A percentile compares a stretch with the other conserved stretches of the same genome.
phyloP scores from a whole-genome alignment of 2,113 vertebrate genomes.

The Athene cunicularia region DNA sequence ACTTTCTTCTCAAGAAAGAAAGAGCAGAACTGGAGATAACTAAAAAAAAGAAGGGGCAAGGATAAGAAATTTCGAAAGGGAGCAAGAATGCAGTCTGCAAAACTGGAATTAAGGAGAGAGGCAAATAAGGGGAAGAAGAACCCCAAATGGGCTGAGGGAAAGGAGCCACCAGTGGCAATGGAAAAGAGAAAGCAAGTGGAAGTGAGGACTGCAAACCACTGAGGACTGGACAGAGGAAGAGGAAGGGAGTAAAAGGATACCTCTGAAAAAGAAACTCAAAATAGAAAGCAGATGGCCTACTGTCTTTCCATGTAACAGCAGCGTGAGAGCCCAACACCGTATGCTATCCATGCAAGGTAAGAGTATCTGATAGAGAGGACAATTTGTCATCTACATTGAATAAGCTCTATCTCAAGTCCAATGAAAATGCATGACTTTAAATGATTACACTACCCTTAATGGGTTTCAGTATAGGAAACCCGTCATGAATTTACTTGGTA shows the following conservation, averaged over 20 bases:
- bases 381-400: background rate
- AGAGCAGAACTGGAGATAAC: background rate
- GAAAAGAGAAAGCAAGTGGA: background rate
- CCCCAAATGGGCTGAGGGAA: background rate
- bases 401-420: background rate
- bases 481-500: background rate
- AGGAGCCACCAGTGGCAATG: background rate
- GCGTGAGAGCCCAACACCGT: background rate
- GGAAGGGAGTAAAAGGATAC: slow-evolving; percentile 13
- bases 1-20: background rate
- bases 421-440: background rate
- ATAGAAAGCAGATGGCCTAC: slow-evolving; percentile 16
- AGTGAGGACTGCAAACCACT: background rate
- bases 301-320: background rate
- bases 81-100: background rate
- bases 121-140: background rate
- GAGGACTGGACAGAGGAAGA: background rate
- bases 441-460: background rate
- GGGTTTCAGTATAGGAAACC: background rate
- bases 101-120: background rate
- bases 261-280: slow-evolving; percentile 1
- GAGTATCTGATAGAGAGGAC: background rate
- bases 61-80: background rate
- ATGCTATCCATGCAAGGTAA: background rate
- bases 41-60: background rate